A percentile compares a stretch with the other conserved stretches of the same genome.
Evolutionary conservation across 2,888 invertebrate genomes (phyloP).

Genomic region (Empis stercorea): DNA sequence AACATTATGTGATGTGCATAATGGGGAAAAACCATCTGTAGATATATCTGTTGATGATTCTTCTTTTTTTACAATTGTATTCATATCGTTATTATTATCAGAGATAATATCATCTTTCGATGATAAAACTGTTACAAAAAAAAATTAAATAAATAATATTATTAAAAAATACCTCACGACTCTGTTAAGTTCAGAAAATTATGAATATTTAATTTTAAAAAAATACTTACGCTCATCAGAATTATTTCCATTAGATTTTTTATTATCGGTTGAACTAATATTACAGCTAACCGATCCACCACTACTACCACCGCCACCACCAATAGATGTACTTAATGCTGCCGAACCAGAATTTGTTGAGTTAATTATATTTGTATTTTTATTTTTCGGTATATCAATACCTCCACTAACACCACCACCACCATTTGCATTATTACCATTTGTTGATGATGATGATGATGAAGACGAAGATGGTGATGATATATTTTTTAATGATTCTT

Average conservation of each 20-base stretch:
- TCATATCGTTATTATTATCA: conserved; percentile 5
- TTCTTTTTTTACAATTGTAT: conserved; percentile 11
- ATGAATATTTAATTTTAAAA: too few relatives aligned
- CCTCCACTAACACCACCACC: background rate
- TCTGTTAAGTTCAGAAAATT: background rate
- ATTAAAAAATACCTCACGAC: background rate
- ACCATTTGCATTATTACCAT: too few relatives aligned
- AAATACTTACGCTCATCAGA: conserved; percentile 9
- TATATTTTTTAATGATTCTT: background rate
- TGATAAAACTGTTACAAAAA: conserved; percentile 4
- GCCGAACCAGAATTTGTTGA: conserved; percentile 12
- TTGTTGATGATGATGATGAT: background rate
- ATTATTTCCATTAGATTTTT: background rate
- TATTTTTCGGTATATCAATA: background rate
- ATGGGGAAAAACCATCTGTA: conserved; percentile 5
- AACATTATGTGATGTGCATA: background rate
- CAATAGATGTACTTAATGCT: background rate
- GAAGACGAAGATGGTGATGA: background rate
- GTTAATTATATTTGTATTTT: conserved; percentile 3
- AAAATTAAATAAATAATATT: background rate
- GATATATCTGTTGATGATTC: conserved; percentile 9
- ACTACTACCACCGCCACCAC: background rate
- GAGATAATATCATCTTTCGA: conserved; percentile 8
- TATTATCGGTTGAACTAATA: background rate
- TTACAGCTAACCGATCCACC: too few relatives aligned